Evolutionary conservation across 2,797 vertebrate species (phyloP).

Genomic region (Oceanodroma leucorhoa): DNA sequence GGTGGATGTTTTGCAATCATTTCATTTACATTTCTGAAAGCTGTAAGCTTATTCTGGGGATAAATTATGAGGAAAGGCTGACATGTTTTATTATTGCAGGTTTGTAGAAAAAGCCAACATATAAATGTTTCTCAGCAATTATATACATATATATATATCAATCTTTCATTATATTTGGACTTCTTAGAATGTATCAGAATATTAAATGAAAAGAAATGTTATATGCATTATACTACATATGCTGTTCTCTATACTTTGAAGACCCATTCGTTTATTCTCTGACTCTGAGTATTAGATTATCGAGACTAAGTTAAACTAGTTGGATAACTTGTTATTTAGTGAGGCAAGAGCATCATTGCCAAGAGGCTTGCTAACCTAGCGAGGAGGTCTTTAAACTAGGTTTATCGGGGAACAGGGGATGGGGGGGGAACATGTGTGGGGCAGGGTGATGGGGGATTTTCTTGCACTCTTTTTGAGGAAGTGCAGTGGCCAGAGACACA

Average conservation of each 20-base stretch:
- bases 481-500: not conserved
- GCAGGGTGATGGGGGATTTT: not conserved
- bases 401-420: not conserved
- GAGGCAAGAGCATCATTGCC: not conserved
- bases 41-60: not conserved
- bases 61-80: not conserved
- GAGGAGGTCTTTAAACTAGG: not conserved
- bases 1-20: not conserved
- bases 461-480: not conserved
- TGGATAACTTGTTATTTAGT: not conserved
- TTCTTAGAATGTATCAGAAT: not conserved
- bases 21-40: not conserved
- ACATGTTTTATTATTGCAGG: not conserved
- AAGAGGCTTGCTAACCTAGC: not conserved
- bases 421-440: rapidly evolving
- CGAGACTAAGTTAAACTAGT: not conserved
- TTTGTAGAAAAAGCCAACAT: not conserved
- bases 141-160: not conserved
- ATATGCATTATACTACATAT: not conserved
- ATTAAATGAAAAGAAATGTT: not conserved
- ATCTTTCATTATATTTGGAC: not conserved
- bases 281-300: not conserved
- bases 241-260: not conserved
- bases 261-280: not conserved
- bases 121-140: not conserved